Evolutionary conservation across 2,113 vertebrate genomes (phyloP).

Genomic region (Nycticorax nycticorax): DNA sequence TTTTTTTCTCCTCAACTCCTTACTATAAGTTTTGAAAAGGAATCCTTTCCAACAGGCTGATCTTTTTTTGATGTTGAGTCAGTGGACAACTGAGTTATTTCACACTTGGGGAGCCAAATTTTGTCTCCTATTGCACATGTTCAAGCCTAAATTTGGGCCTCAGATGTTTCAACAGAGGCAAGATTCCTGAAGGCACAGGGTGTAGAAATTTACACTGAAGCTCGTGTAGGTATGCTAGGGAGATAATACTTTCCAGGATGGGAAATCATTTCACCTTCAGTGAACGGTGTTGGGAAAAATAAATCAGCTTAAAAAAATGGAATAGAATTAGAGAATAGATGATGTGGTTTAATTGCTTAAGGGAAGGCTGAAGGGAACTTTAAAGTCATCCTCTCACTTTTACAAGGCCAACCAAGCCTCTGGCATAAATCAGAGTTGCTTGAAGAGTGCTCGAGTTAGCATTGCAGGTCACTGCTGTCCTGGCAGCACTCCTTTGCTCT

Average conservation of each 20-base stretch:
- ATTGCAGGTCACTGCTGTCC: neutral
- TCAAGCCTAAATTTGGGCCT: conserved; percentile 22
- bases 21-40: neutral
- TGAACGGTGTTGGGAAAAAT: neutral
- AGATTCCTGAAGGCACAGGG: neutral
- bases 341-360: neutral
- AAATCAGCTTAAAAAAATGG: neutral
- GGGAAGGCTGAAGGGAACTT: neutral
- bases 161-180: neutral
- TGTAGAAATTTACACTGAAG: neutral
- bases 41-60: neutral
- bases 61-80: neutral
- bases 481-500: neutral
- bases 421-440: neutral
- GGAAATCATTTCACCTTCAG: neutral
- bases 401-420: neutral
- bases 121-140: neutral
- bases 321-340: neutral
- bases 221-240: neutral
- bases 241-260: neutral
- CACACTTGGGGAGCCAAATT: conserved; percentile 16
- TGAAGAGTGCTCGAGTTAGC: neutral
- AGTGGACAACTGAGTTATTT: conserved; percentile 28
- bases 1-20: neutral
- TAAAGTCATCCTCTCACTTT: neutral